Evolutionary conservation across 1,140 invertebrate genomes (phyloP).

Genomic region (Tetramorium alpestre): DNA sequence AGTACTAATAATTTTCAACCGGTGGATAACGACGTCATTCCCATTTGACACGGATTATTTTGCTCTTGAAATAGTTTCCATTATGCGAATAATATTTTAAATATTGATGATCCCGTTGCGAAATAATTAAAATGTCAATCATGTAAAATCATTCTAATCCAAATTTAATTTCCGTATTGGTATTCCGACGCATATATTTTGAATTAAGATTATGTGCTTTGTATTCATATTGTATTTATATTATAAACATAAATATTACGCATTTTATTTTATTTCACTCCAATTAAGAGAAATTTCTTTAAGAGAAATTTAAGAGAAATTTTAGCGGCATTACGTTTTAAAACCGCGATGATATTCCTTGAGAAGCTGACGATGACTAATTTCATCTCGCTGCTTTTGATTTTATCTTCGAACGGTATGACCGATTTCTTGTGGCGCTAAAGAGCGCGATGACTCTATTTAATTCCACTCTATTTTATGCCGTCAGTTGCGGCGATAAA

Average conservation of each 20-base stretch:
- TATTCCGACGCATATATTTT: background rate
- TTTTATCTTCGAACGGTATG: background rate
- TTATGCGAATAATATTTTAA: background rate
- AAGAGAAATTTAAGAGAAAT: background rate
- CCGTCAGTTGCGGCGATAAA: constrained; percentile 1
- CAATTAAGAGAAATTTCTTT: background rate
- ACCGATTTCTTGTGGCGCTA: background rate
- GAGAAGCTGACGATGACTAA: background rate
- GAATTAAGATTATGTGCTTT: background rate
- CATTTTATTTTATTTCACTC: background rate
- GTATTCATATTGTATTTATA: background rate
- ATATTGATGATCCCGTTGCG: background rate
- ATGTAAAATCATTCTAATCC: background rate
- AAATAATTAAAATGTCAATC: background rate
- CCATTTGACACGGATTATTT: constrained; percentile 33
- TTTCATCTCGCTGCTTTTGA: background rate
- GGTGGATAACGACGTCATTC: background rate
- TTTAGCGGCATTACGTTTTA: background rate
- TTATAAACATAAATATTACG: background rate
- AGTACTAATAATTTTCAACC: constrained; percentile 53
- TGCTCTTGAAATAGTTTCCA: background rate
- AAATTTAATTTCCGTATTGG: background rate
- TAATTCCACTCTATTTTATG: background rate
- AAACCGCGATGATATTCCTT: background rate
- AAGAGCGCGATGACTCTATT: background rate